These are phyloP conservation scores for Gymnodraco acuticeps DNA, from an alignment of 2,797 vertebrate species.

Conservation along the genomic window DNA sequence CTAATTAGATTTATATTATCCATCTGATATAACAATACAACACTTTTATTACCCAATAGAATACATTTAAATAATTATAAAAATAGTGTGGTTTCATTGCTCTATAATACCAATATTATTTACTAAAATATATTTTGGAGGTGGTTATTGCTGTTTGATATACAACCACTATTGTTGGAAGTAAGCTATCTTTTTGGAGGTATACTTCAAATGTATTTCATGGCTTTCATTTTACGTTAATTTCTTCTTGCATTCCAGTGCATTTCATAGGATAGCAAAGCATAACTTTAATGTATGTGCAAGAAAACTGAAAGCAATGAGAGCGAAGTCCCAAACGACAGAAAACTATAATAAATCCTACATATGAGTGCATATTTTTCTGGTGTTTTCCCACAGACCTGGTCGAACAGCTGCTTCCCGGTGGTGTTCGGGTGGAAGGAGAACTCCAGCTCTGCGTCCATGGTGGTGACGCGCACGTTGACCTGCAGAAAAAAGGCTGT, in stretches of 20 bases:
- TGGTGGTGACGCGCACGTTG: slow-evolving; percentile 94
- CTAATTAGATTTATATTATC: no score
- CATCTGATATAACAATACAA: not conserved
- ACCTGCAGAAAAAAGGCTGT: slow-evolving; percentile 80
- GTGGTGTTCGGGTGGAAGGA: slow-evolving; percentile 94
- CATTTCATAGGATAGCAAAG: not conserved
- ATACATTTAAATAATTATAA: not conserved
- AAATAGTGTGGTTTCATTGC: no score
- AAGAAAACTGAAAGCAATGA: not conserved
- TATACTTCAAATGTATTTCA: no score
- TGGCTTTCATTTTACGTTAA: no score
- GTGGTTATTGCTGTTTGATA: not conserved
- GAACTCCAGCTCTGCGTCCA: slow-evolving; percentile 99
- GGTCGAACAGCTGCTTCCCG: slow-evolving; percentile 96
- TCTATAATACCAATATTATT: no score
- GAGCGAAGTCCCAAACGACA: not conserved
- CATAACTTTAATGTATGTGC: not conserved
- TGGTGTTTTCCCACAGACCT: slow-evolving; percentile 84
- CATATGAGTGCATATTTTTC: not conserved
- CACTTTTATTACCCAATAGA: not conserved
- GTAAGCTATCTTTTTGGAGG: not conserved
- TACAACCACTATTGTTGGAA: not conserved
- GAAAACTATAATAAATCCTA: not conserved
- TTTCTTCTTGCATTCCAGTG: not conserved
- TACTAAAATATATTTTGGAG: no score